Evolutionary conservation across 2,113 vertebrate genomes (phyloP), one percentile per base, ranked within the genome.

Genomic region (Dicaeum eximium): DNA sequence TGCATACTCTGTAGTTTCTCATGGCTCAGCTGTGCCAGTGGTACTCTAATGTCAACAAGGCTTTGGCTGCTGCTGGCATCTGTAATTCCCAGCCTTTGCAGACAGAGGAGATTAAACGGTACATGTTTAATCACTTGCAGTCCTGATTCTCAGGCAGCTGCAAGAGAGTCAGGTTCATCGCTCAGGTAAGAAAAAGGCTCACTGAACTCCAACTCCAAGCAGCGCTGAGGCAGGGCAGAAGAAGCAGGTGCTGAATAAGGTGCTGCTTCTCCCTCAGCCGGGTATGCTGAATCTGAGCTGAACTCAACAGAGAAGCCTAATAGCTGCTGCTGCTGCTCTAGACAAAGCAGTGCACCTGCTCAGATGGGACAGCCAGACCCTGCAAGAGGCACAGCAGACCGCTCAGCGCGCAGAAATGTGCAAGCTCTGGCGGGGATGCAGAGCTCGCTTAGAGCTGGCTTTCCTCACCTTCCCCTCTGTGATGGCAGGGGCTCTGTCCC

Each of bases 31-130:
- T 74, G 85, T 40, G 78, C 71, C 24, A 44, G 56, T 38, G 75
- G 79, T 60, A 86, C 60, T 67, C 72, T 81, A 64, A 87, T 15
- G 79, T 81, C 94, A 95, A 93, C 92, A 94, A 42, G 31, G 69
- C 69, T 92, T 77, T 80, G 78, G 79, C n/a, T 58, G 61, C 51
- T 40, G 35, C 92, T 57, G 62, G 79, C 28, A 30, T 62, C 87
- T 80, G 2, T 45, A 92, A n/a, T 37, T 62, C 60, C n/a, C 75
- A 88, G 69, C 16, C 53, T 81, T 40, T 72, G 45, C 53, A 56
- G 79, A 50, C 56, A 35, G 37, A 74, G 69, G 27, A 56, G 16
- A 92, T 77, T 50, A 58, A 86, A 31, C 1, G 17, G 27, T 35
- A 56, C 45, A 33, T 2, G 0, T n/a, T 45, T 67, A 80, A 50